Evolutionary conservation across 1,140 invertebrate species (phyloP), one percentile per base, ranked within the genome.

Genomic region (Ridgeia piscesae): DNA sequence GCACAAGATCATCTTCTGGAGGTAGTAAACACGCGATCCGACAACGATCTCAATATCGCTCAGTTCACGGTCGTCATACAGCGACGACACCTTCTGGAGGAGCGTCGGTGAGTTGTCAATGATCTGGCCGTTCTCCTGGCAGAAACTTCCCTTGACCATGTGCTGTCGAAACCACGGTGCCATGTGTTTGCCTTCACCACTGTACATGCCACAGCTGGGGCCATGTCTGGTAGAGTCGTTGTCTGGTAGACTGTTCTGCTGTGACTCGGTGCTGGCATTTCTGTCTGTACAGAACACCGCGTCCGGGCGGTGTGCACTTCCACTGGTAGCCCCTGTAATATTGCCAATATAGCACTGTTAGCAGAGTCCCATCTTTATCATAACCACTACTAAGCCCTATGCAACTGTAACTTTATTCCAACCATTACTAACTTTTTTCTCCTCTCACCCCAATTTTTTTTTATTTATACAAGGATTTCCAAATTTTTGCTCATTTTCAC

Each of bases 1-100:
- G 97, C 98, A 99, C 1, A 99, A 96, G 94, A 99, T 99, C 11
- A 99, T 97, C 92, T 98, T 97, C 96, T 99, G 98, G 34, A 98
- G 98, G 34, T 98, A 98, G 96, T 98, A 99, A 92, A 97, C 97
- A 35, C 97, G 97, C 0, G 97, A 97, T 92, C 97, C 97, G 33
- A 99, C 98, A 91, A 98, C 97, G 31, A 99, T 96, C 77, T 97
- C 97, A 35, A 99, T 97, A 95, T 99, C 98, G 95, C 98, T 98
- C 97, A 99, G 98, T 93, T 98, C 95, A 93, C 97, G 97, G 93
- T 98, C 98, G 0, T 97, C 97, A 96, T 98, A 98, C 0, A 98
- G 95, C 88, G 97, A 97, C 4, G 98, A 98, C 94, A 98, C 98
- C 96, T 98, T 98, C 34, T 97, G 96, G 35, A 98, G 95, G 1